Evolutionary conservation across 1,140 invertebrate species (phyloP).

Genomic region (Nomia melanderi): DNA sequence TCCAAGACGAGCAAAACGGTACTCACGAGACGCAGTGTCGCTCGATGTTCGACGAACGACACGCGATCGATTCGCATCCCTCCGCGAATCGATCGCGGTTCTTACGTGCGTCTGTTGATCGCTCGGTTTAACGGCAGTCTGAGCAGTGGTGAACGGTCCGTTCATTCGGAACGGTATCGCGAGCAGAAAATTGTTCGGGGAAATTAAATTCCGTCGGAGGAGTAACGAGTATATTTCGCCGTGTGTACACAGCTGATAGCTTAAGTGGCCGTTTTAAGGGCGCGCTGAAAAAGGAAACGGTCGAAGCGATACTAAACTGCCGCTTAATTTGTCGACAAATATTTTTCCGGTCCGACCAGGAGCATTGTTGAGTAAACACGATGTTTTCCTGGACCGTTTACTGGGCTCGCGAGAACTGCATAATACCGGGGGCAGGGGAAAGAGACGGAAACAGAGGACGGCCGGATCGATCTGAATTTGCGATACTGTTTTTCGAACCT

Average conservation of each 20-base stretch:
- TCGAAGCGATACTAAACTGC: not conserved
- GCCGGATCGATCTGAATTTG: not conserved
- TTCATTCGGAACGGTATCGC: not conserved
- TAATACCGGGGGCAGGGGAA: not conserved
- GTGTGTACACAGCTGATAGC: not conserved
- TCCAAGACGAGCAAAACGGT: constrained; percentile 6
- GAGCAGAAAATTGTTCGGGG: not conserved
- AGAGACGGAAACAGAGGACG: too few species aligned
- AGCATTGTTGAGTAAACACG: not conserved
- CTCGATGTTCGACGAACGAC: constrained; percentile 25
- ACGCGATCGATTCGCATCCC: constrained; percentile 44
- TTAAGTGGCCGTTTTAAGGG: not conserved
- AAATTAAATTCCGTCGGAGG: not conserved
- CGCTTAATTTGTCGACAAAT: not conserved
- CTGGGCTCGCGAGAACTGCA: not conserved
- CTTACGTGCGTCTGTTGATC: constrained; percentile 23
- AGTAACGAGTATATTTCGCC: not conserved
- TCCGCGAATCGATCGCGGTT: constrained; percentile 31
- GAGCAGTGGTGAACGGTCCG: not conserved
- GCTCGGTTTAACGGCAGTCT: not conserved
- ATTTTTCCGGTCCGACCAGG: not conserved
- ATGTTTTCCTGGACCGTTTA: not conserved
- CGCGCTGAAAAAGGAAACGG: not conserved
- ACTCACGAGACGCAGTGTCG: constrained; percentile 18
- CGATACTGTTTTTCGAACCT: not conserved